Percentiles rank a stretch among this genome's conserved stretches.
These are phyloP conservation scores for Cordilura impudica DNA, from an alignment of 2,888 invertebrate genomes.

Conservation along the genomic window DNA sequence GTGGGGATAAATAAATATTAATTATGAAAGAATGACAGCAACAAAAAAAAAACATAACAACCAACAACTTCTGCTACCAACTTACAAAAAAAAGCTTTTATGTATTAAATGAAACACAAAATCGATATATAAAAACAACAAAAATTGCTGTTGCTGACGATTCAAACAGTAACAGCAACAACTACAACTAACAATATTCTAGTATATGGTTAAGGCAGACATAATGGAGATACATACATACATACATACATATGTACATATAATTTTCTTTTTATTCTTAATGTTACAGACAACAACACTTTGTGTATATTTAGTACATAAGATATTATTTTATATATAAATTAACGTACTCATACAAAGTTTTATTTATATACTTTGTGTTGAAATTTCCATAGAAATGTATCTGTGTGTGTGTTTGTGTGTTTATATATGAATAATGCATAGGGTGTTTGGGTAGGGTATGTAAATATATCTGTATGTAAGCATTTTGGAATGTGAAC, in stretches of 20 bases:
- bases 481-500: slow-evolving; percentile 28
- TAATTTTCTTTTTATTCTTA: slow-evolving; percentile 5
- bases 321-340: neutral
- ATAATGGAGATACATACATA: slow-evolving; percentile 47
- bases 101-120: slow-evolving; percentile 29
- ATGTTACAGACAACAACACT: slow-evolving; percentile 46
- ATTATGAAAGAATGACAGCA: slow-evolving; percentile 9
- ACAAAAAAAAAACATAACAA: neutral
- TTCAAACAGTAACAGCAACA: slow-evolving; percentile 31
- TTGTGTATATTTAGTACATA: neutral
- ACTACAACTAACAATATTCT: neutral
- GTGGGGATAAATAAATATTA: neutral
- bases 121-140: slow-evolving; percentile 52
- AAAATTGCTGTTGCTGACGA: slow-evolving; percentile 54
- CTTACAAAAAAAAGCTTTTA: neutral
- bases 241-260: neutral
- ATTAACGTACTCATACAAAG: too few species aligned
- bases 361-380: neutral
- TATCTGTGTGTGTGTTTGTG: neutral
- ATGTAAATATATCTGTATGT: neutral
- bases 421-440: slow-evolving; percentile 1
- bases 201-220: slow-evolving; percentile 42
- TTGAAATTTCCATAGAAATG: slow-evolving; percentile 15
- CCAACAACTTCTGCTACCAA: neutral
- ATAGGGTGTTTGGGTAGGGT: neutral